Conservation (phyloP, 2,888 invertebrate genomes). For the Drosophila paramelanica region DNA sequence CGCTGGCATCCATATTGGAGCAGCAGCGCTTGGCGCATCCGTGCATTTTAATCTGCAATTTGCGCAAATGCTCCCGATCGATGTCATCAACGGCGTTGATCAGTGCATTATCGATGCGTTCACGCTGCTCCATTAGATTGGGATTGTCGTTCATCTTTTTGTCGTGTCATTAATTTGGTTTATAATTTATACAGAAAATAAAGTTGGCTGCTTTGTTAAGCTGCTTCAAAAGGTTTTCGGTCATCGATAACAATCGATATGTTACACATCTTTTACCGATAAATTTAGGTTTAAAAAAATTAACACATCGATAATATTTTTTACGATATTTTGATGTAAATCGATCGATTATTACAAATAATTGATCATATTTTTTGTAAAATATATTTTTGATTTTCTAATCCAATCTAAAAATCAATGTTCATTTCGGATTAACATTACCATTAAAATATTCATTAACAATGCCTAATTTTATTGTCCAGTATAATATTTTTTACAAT, state of each 20-base stretch:
- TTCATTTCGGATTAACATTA: no score
- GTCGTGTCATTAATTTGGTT: background rate
- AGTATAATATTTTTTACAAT: no score
- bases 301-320: no score
- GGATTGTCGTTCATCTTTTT: constrained; percentile 26
- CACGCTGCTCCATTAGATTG: constrained; percentile 89
- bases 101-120: constrained; percentile 92
- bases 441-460: no score
- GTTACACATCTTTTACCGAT: no score
- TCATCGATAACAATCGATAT: constrained; percentile 3
- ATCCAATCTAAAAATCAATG: no score
- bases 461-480: no score
- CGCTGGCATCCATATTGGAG: constrained; percentile 88
- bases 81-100: constrained; percentile 91
- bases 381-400: no score
- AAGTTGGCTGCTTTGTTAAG: background rate
- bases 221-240: background rate
- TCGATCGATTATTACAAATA: no score
- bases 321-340: no score
- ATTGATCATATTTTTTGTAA: no score
- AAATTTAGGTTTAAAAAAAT: no score
- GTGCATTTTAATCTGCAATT: constrained; percentile 96
- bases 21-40: constrained; percentile 94
- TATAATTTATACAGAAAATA: background rate
- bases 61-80: constrained; percentile 90